Conservation (phyloP, 2,888 invertebrate species). For the Hoplodrina blanda region DNA sequence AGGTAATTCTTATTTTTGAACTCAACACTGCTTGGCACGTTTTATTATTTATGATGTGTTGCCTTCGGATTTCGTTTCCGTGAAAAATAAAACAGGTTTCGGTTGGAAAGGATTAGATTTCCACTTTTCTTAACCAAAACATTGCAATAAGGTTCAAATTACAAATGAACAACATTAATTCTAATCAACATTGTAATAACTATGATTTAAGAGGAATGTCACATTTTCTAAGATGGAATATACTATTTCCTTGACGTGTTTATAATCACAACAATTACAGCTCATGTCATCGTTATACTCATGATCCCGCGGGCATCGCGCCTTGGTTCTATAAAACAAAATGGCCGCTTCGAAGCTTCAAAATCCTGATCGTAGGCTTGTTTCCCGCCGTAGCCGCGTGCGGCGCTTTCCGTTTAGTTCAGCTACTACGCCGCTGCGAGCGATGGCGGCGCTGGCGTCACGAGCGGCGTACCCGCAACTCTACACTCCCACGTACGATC, state of each 20-base stretch:
- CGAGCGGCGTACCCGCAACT: constrained; percentile 72
- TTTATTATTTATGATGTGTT: constrained; percentile 41
- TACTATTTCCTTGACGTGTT: constrained; percentile 63
- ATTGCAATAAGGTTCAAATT: constrained; percentile 16
- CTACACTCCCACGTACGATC: constrained; percentile 87
- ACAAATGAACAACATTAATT: constrained; percentile 2
- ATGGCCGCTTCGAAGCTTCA: constrained; percentile 80
- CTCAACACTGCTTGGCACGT: constrained; percentile 48
- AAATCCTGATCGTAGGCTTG: constrained; percentile 68
- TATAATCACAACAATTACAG: constrained; percentile 76
- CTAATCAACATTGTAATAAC: constrained; percentile 36
- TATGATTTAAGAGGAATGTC: constrained; percentile 54
- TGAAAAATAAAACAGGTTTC: not conserved
- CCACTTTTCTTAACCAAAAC: constrained; percentile 12
- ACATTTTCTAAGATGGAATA: constrained; percentile 46
- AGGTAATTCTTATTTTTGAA: constrained; percentile 66
- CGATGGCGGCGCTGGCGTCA: constrained; percentile 77
- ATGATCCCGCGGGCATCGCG: constrained; percentile 67
- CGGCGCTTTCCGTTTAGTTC: constrained; percentile 81
- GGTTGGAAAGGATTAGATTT: not conserved
- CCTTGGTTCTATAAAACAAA: constrained; percentile 76
- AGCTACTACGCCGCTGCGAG: constrained; percentile 75
- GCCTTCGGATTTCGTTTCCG: constrained; percentile 11
- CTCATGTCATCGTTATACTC: constrained; percentile 61
- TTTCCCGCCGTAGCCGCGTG: constrained; percentile 75